phyloP scores from a whole-genome alignment of 2,888 invertebrate species.

The Meandrusa payeni region DNA sequence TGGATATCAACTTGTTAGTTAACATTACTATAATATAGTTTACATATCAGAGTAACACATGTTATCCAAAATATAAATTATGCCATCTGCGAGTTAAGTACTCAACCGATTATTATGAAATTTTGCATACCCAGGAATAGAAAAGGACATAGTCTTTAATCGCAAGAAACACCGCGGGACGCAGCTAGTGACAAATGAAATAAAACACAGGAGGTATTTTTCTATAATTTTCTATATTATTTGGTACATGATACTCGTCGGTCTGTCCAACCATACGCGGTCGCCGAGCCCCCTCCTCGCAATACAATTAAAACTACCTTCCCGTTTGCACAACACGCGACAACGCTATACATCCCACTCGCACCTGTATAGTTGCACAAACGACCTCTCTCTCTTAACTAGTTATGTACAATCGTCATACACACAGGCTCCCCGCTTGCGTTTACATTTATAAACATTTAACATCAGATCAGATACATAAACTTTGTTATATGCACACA shows the following conservation, averaged over 20 bases:
- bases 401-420: slow-evolving; percentile 41
- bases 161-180: too few species aligned
- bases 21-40: too few species aligned
- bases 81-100: too few species aligned
- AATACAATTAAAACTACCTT: slow-evolving; percentile 2
- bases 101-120: too few species aligned
- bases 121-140: too few species aligned
- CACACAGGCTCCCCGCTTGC: slow-evolving; percentile 35
- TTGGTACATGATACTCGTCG: slow-evolving; percentile 64
- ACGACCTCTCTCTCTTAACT: slow-evolving; percentile 43
- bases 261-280: slow-evolving; percentile 63
- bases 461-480: slow-evolving; percentile 44
- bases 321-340: slow-evolving; percentile 4
- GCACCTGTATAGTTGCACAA: slow-evolving; percentile 61
- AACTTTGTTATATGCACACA: slow-evolving; percentile 30
- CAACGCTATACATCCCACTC: slow-evolving; percentile 28
- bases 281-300: slow-evolving; percentile 32
- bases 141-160: too few species aligned
- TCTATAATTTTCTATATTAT: slow-evolving; percentile 69
- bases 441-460: slow-evolving; percentile 36
- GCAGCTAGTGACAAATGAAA: slow-evolving; percentile 27
- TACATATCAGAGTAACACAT: too few species aligned
- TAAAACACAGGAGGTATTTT: slow-evolving; percentile 41
- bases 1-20: too few species aligned
- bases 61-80: too few species aligned